Conservation (phyloP, 2,888 invertebrate genomes). For the Drosophila picticornis region DNA sequence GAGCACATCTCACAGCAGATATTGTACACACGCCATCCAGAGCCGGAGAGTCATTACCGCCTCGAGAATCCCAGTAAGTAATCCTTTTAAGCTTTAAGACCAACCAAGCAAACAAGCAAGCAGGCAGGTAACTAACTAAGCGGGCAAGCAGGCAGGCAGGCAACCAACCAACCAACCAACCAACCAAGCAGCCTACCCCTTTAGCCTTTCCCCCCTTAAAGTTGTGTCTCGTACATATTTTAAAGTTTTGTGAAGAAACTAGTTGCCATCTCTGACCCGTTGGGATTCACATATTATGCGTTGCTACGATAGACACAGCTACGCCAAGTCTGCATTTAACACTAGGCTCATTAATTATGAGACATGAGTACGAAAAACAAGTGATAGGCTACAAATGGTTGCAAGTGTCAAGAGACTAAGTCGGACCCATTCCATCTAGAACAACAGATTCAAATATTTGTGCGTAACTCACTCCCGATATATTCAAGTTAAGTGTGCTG, state of each 20-base stretch:
- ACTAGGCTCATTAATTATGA: slow-evolving; percentile 3
- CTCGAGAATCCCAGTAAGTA: slow-evolving; percentile 97
- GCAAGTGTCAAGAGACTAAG: background rate
- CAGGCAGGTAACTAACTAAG: background rate
- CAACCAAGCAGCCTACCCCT: background rate
- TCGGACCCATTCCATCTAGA: background rate
- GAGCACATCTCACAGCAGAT: slow-evolving; percentile 98
- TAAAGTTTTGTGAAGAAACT: background rate
- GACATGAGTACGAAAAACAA: background rate
- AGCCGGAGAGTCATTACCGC: slow-evolving; percentile 97
- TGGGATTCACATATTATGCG: slow-evolving; percentile 3
- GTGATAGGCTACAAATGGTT: background rate
- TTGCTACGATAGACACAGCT: background rate
- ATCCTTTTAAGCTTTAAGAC: slow-evolving; percentile 5
- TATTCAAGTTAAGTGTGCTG: background rate
- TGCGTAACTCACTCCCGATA: background rate
- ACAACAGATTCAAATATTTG: background rate
- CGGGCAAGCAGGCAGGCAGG: background rate
- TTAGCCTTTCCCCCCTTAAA: background rate
- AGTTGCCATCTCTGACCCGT: slow-evolving; percentile 1
- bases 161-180: background rate
- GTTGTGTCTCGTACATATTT: background rate
- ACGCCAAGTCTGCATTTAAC: background rate
- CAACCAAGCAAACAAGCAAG: background rate
- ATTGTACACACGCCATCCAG: slow-evolving; percentile 96